Evolutionary conservation across 2,888 invertebrate species (phyloP), one percentile per base, ranked within the genome.

Genomic region (Horisme vitalbata): DNA sequence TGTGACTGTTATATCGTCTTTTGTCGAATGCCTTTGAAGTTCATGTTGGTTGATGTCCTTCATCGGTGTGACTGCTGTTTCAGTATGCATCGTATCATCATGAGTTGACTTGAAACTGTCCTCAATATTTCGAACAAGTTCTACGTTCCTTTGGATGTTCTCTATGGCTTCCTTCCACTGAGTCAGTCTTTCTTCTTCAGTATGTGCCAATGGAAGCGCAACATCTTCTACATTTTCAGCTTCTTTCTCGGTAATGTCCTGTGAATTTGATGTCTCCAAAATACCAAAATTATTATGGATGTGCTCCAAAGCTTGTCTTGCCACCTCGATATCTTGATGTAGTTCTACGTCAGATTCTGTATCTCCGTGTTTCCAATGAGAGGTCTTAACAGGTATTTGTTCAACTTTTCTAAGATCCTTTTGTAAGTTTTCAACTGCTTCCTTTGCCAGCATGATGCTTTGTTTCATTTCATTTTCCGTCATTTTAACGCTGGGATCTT

Each of bases 341-440:
- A 85, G 55, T 37, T 75, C 71, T 10, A 52, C 57, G 44, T 83
- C 77, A 7, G 75, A 34, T 31, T 70, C 67, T 7, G 62, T 45
- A 10, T 61, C 43, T 13, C 59, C 59, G 9, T 74, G 64, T 35
- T 68, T 63, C 56, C 63, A 64, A 34, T 61, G 49, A 2, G 54
- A 39, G 18, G 28, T 45, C 54, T 66, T 69, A n/a, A 48, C 52
- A 13, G 66, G 57, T 45, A 59, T 69, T 24, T 66, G 56, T 41
- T 84, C 79, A 23, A 75, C 73, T 51, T 67, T 74, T 37, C 69
- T 61, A 20, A 86, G 55, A 47, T 84, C 79, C 11, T 66, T 70
- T 57, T 85, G 80, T 14, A 88, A 59, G 41, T 71, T 75, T 55
- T 86, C 79, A n/a, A 87, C 77, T 1, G 85, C 86, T 68, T 80